Evolutionary conservation across 2,113 vertebrate genomes (phyloP), one percentile per base, ranked within the genome.

Genomic region (Vanacampus margaritifer): DNA sequence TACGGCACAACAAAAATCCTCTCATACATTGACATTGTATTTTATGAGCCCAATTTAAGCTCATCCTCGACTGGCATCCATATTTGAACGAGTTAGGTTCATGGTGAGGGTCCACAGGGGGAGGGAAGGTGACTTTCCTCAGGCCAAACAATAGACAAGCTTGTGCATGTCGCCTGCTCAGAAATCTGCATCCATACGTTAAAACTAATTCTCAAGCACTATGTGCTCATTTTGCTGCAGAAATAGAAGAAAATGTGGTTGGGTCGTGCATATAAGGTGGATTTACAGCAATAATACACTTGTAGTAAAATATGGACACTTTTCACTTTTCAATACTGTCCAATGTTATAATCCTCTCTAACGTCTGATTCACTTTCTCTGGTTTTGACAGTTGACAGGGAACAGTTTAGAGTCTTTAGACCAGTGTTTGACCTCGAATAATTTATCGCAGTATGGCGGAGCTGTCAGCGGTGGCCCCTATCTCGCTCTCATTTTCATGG

Each of bases 121-220:
- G 28, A 32, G 28, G 28, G 28, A 32, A 32, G 76, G 82, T 89
- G 84, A 85, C 86, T 79, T 87, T 86, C 68, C 58, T 82, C 23
- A 0, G 10, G 17, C 23, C 17, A 26, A 76, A 78, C 79, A 70
- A 73, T 79, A 24, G 4, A 1, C 67, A 21, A 67, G 69, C 73
- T 58, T 35, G n/a, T 53, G 71, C n/a, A 74, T 59, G 67, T 9
- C 58, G 17, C 14, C 19, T 19, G 68, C 46, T 41, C 32, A 6
- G 16, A 63, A 37, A 70, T 62, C 17, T 32, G 79, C 60, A 51
- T 72, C 60, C 41, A 69, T 64, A 61, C 46, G 26, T 37, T 69
- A 48, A 77, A 75, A 81, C 68, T 78, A 60, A 68, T 70, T 51
- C 60, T 50, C 23, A 63, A 54, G 67, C 69, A 79, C n/a, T 53